phyloP scores from a whole-genome alignment of 2,113 vertebrate genomes.

The Scytalopus superciliaris region DNA sequence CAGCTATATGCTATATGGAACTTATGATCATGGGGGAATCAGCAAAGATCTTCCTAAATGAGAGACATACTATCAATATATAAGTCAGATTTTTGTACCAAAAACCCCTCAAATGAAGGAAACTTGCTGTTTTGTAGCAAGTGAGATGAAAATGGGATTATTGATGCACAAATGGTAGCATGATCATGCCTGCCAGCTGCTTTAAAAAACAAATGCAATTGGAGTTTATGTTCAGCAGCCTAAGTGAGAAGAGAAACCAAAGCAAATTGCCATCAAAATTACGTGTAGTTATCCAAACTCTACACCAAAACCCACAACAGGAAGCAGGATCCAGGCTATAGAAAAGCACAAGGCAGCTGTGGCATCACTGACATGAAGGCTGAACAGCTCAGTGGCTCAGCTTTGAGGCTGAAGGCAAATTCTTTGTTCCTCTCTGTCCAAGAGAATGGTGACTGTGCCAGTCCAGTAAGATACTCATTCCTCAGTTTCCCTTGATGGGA shows the following conservation, averaged over 20 bases:
- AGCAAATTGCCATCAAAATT: constrained; percentile 3
- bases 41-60: background rate
- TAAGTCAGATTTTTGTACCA: background rate
- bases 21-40: background rate
- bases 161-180: background rate
- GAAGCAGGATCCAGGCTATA: background rate
- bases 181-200: background rate
- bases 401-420: background rate
- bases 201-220: constrained; percentile 29
- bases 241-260: constrained; percentile 16
- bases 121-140: background rate
- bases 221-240: constrained; percentile 14
- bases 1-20: background rate
- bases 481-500: background rate
- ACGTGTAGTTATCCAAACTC: background rate
- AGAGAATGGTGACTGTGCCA: background rate
- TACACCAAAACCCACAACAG: background rate
- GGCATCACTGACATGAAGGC: background rate
- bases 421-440: background rate
- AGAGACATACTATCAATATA: background rate
- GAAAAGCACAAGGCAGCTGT: background rate
- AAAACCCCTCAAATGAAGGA: background rate
- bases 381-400: background rate
- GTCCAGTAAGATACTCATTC: background rate
- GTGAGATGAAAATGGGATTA: constrained; percentile 50